Base-by-base conservation (phyloP, 2,113 vertebrate genomes). In the Ciconia maguari region DNA sequence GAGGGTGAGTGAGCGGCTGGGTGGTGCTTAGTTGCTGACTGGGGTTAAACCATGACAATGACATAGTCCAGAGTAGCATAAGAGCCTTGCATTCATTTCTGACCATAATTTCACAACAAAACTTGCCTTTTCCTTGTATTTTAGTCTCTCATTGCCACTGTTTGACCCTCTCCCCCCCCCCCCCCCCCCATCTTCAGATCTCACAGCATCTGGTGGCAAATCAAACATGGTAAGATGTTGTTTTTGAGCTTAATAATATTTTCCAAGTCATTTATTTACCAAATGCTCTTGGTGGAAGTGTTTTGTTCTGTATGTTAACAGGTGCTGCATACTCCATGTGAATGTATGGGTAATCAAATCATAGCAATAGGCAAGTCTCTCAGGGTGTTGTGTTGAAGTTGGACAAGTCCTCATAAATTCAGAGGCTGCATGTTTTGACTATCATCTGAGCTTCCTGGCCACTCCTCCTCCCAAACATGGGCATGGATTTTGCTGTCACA, bases 231-330 rank as follows among this genome's bases (percentile, higher is more conserved):
- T 66, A 83, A 86, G 92, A 83, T 55, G 42, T 71, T 93, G 94
- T 3, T 10, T 93, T 90, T 92, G 93, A 96, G 82, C 90, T 94
- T 95, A 83, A 90, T 89, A 92, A 58, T 95, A 66, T 97, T 96
- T 96, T 97, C 94, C 96, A 95, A 95, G 92, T 58, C 75, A 95
- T 96, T 97, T 96, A 90, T 95, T 93, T 93, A 88, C 92, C 94
- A 97, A 97, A 93, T 97, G 94, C 54, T 93, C 64, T 70, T 93
- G 71, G 88, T 96, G 82, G 78, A 83, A 94, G 75, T 64, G 71
- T 75, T 96, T 94, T 96, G 85, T 83, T 95, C 27, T 88, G 51
- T 88, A 8, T n/a, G 34, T 55, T 94, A 88, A 66, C 94, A 96
- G 96, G 96, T 96, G 94, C 90, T 77, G 75, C 1, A 1, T 15